Percentiles rank a stretch among this genome's conserved stretches.
Evolutionary conservation across 2,888 invertebrate genomes (phyloP).

Genomic region (Podabrus alpinus): DNA sequence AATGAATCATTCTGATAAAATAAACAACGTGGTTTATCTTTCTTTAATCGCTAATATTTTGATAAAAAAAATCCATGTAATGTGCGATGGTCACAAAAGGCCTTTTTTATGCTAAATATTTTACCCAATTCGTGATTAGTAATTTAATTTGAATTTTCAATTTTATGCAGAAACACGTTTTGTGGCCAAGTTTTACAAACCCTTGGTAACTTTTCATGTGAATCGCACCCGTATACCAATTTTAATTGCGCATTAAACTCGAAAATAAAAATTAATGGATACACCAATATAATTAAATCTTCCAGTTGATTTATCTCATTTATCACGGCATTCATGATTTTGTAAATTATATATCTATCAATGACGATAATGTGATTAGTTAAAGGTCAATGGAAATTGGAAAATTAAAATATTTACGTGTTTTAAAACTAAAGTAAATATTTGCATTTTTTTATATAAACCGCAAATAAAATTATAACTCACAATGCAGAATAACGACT

Average conservation of each 20-base stretch:
- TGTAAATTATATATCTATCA: background rate
- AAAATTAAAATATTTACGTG: background rate
- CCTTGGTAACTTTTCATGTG: background rate
- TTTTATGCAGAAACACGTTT: background rate
- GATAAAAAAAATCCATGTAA: background rate
- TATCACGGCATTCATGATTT: background rate
- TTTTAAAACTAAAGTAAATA: background rate
- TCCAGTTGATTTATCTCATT: background rate
- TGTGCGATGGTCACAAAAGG: background rate
- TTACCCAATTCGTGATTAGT: background rate
- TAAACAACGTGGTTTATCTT: background rate
- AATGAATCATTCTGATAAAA: background rate
- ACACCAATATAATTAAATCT: background rate
- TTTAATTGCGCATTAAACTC: background rate
- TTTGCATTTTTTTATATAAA: background rate
- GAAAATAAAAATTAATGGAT: background rate
- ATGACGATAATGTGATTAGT: background rate
- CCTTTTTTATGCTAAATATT: background rate
- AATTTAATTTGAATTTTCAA: background rate
- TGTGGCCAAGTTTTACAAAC: background rate
- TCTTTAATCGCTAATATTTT: background rate
- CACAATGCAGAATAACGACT: background rate
- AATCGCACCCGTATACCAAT: background rate
- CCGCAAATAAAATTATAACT: background rate
- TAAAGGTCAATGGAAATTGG: background rate